Conservation (phyloP, 2,113 vertebrate species). For the Vombatus ursinus region DNA sequence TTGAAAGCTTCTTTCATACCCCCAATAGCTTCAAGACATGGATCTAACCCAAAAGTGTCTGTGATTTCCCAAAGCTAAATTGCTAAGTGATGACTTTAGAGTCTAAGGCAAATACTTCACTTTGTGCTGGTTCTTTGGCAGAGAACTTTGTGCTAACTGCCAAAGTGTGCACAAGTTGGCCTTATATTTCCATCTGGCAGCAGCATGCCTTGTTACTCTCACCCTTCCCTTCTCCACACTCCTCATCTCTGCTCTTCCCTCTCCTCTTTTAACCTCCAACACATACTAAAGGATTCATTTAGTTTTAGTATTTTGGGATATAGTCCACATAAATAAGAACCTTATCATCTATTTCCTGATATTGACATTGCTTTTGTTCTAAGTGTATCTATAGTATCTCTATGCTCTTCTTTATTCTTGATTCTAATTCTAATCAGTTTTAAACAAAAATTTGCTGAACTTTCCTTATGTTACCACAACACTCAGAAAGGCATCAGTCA, state of each 20-base stretch:
- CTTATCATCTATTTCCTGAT: neutral
- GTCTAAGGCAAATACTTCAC: constrained; percentile 15
- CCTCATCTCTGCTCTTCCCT: neutral
- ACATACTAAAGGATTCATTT: neutral
- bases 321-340: neutral
- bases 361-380: constrained; percentile 9
- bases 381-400: neutral
- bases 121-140: constrained; percentile 5
- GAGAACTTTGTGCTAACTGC: neutral
- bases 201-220: neutral
- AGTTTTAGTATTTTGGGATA: neutral
- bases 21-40: neutral
- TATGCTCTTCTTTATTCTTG: neutral
- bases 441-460: neutral
- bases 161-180: constrained; percentile 12
- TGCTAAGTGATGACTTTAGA: neutral
- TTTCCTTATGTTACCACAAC: neutral
- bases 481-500: neutral
- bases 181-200: neutral
- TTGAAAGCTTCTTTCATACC: constrained; percentile 13
- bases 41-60: neutral
- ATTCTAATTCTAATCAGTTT: neutral
- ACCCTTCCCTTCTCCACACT: neutral
- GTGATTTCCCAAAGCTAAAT: neutral
- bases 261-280: neutral